Base-by-base conservation (phyloP, 2,797 vertebrate genomes). In the Hippocampus kuda region DNA sequence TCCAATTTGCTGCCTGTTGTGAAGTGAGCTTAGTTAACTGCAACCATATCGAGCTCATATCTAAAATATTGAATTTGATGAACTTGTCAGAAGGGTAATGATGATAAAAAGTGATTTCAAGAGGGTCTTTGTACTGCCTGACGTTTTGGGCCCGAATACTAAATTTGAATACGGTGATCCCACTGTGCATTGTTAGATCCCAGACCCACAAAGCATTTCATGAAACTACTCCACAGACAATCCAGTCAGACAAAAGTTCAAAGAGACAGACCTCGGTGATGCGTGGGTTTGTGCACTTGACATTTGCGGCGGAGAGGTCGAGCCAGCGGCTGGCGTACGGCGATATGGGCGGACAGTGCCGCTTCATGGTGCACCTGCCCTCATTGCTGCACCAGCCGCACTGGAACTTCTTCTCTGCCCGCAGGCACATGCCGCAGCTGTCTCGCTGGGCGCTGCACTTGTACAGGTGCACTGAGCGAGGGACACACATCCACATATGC, bases 351-450 rank as follows among this genome's bases (percentile, higher is more conserved):
- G 82, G 18, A 65, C 95, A 98, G 86, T 97, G 94, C 22, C 93
- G 93, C 67, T 81, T 91, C 81, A 98, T 91, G 11, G 93, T 92
- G 82, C 96, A 98, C 1, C 88, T 88, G 42, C 88, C 93, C 75
- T 97, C 95, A 0, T 86, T 88, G 0, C 92, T 89, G 71, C 96
- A 97, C 96, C 95, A 98, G 68, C 96, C 96, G 0, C 96, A 98
- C 78, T 92, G 91, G 10, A 95, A 98, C 86, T 94, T 95, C 81
- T 91, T 92, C 63, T 97, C 90, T 0, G 95, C 94, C 76, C 96
- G 94, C 56, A 98, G 92, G 83, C 95, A 98, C 79, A 94, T 92
- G 68, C 96, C 96, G 0, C 96, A 98, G 92, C 96, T 98, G 89
- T 97, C 94, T 11, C 96, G 87, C 89, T 95, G 94, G 22, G 95